phyloP scores from a whole-genome alignment of 1,140 invertebrate genomes.

The Nymphalis io region DNA sequence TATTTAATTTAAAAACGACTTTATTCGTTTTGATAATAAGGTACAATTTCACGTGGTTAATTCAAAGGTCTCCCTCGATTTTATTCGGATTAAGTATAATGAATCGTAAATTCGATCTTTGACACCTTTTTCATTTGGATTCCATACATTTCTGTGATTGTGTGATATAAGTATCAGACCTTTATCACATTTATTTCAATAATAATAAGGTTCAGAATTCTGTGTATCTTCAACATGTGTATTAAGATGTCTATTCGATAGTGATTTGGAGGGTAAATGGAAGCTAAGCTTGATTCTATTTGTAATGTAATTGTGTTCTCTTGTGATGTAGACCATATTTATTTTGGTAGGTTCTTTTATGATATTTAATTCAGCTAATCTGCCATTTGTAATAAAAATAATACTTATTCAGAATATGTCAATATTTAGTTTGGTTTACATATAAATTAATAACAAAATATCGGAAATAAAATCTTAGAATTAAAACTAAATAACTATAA shows the following conservation, averaged over 20 bases:
- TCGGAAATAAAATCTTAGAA: too few species aligned
- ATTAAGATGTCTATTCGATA: slow-evolving; percentile 68
- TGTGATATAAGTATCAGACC: slow-evolving; percentile 33
- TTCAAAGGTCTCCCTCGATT: slow-evolving; percentile 53
- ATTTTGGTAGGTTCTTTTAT: slow-evolving; percentile 24
- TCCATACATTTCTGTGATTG: slow-evolving; percentile 70
- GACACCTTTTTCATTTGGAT: slow-evolving; percentile 79
- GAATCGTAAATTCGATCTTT: slow-evolving; percentile 81
- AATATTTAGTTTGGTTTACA: too few species aligned
- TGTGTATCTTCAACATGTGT: slow-evolving; percentile 37
- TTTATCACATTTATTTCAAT: slow-evolving; percentile 12
- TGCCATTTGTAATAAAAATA: background rate
- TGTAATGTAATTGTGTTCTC: slow-evolving; percentile 65
- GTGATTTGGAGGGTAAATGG: slow-evolving; percentile 56
- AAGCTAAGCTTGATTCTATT: slow-evolving; percentile 55
- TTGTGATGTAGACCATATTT: slow-evolving; percentile 63
- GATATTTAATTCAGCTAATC: background rate
- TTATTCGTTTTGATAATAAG: slow-evolving; percentile 21
- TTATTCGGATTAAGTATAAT: slow-evolving; percentile 78
- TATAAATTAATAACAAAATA: too few species aligned
- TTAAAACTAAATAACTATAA: too few species aligned
- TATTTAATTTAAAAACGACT: slow-evolving; percentile 35
- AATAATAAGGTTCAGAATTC: slow-evolving; percentile 35
- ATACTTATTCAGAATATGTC: background rate
- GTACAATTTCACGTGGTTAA: slow-evolving; percentile 25